Evolutionary conservation across 2,888 invertebrate species (phyloP).

Genomic region (Lasioglossum malachurum): DNA sequence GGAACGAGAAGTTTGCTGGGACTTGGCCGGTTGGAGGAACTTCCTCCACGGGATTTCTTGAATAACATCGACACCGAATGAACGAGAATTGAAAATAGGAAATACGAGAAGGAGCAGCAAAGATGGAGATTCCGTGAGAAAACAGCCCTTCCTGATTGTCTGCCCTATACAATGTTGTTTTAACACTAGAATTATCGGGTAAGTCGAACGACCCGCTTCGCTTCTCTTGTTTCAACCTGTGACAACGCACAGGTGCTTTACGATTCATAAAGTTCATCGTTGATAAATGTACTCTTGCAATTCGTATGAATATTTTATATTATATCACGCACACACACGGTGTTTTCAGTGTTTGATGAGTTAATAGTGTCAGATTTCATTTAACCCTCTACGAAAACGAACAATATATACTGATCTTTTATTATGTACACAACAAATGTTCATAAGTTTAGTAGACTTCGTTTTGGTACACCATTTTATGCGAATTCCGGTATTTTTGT

Average conservation of each 20-base stretch:
- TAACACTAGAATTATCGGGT: not conserved
- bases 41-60: not conserved
- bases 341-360: no score
- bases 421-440: not conserved
- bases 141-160: not conserved
- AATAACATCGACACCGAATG: conserved; percentile 1
- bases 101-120: not conserved
- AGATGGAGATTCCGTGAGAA: not conserved
- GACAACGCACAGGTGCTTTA: not conserved
- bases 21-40: not conserved
- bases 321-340: no score
- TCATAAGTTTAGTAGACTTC: not conserved
- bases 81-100: not conserved
- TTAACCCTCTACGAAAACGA: no score
- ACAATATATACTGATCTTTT: not conserved
- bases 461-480: not conserved
- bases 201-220: not conserved
- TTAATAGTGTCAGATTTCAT: no score
- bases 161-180: not conserved
- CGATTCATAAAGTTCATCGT: not conserved
- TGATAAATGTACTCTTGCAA: not conserved
- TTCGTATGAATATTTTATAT: not conserved
- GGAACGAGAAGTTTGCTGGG: not conserved
- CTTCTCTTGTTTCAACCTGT: not conserved
- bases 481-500: not conserved